Evolutionary conservation across 1,140 invertebrate genomes (phyloP).

Genomic region (Caenorhabditis remanei): DNA sequence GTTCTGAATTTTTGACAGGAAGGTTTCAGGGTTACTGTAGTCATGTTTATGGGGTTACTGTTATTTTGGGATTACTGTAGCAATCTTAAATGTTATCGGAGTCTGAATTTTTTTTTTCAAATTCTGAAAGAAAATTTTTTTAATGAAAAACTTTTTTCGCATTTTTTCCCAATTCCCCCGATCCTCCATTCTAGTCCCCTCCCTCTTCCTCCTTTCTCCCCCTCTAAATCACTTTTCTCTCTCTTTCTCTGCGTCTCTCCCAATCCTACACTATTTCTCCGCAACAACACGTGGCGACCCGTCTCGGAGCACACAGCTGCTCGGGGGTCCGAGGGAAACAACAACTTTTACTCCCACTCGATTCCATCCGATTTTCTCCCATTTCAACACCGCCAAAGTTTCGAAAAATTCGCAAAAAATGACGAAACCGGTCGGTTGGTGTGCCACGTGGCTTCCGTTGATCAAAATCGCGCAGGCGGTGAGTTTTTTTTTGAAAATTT

Average conservation of each 20-base stretch:
- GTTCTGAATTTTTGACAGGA: too few relatives aligned
- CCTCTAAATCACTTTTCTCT: neutral
- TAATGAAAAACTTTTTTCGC: too few relatives aligned
- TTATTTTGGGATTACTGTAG: too few relatives aligned
- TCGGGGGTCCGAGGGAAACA: neutral
- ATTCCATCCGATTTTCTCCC: neutral
- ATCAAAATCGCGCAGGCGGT: conserved; percentile 34
- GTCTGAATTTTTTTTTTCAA: too few relatives aligned
- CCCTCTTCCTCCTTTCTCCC: neutral
- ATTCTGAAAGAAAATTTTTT: too few relatives aligned
- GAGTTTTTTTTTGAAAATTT: neutral
- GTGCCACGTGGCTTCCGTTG: conserved; percentile 40
- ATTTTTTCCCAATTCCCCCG: too few relatives aligned
- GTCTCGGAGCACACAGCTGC: neutral
- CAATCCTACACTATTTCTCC: neutral
- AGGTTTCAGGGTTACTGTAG: too few relatives aligned
- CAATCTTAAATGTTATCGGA: too few relatives aligned
- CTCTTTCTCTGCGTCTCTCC: neutral
- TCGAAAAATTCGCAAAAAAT: neutral
- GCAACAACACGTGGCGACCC: neutral
- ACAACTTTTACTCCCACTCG: neutral
- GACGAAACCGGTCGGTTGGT: conserved; percentile 26
- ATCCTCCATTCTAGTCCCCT: too few relatives aligned
- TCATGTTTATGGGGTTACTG: too few relatives aligned
- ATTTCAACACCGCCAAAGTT: neutral